Percentiles rank a stretch among this genome's conserved stretches.
Evolutionary conservation across 2,888 invertebrate species (phyloP).

Genomic region (Mayetiola destructor): DNA sequence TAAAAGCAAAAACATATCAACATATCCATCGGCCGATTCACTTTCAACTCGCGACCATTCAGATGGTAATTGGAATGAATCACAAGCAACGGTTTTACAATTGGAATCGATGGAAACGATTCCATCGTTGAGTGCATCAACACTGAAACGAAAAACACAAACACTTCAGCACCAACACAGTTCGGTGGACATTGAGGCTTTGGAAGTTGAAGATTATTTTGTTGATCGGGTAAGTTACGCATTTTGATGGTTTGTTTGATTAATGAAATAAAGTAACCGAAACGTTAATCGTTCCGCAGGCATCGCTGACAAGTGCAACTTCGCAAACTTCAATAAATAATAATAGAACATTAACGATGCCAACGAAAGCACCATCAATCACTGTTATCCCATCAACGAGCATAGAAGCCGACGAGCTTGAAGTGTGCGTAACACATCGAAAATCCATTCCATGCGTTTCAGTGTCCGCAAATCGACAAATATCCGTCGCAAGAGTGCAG

Average conservation of each 20-base stretch:
- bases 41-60: constrained; percentile 70
- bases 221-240: constrained; percentile 39
- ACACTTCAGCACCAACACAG: constrained; percentile 74
- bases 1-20: constrained; percentile 39
- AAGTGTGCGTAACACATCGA: constrained; percentile 7
- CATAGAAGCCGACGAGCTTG: constrained; percentile 13
- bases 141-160: constrained; percentile 64
- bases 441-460: background rate
- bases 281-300: background rate
- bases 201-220: constrained; percentile 53
- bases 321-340: too few species aligned
- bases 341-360: background rate
- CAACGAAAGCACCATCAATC: constrained; percentile 37
- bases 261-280: background rate
- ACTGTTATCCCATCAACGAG: constrained; percentile 41
- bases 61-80: constrained; percentile 80
- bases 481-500: constrained; percentile 2
- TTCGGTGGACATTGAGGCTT: constrained; percentile 69
- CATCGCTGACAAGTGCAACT: background rate
- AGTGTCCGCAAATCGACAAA: too few species aligned
- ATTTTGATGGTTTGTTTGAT: background rate
- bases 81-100: constrained; percentile 69
- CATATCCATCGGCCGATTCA: constrained; percentile 72
- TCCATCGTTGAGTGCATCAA: too few species aligned
- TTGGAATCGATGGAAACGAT: constrained; percentile 44